phyloP scores from a whole-genome alignment of 2,797 vertebrate genomes.

The Coendou prehensilis region DNA sequence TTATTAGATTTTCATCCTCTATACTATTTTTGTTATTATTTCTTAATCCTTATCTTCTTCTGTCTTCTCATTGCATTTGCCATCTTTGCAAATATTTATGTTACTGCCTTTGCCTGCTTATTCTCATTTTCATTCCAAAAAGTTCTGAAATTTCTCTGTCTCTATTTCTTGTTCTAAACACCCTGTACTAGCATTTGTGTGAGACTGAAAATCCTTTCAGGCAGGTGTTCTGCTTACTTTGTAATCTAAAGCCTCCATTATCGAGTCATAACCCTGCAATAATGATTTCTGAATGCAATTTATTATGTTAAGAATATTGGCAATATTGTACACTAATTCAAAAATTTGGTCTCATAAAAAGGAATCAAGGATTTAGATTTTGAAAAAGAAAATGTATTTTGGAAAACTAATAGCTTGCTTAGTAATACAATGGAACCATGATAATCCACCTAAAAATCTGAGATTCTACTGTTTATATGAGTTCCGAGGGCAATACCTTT shows the following conservation, averaged over 20 bases:
- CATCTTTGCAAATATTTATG: not conserved
- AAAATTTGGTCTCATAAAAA: not conserved
- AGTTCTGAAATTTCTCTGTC: constrained; percentile 42
- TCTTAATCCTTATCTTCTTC: constrained; percentile 34
- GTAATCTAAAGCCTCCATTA: constrained; percentile 12
- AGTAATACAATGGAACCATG: not conserved
- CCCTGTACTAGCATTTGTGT: not conserved
- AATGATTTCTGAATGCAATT: not conserved
- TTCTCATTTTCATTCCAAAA: not conserved
- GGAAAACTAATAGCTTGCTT: not conserved
- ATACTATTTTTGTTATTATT: constrained; percentile 59
- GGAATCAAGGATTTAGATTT: constrained; percentile 35
- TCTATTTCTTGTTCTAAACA: not conserved
- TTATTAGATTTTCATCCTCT: constrained; percentile 66
- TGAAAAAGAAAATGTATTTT: constrained; percentile 43
- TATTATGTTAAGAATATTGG: not conserved
- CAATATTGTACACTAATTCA: not conserved
- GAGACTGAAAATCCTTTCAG: constrained; percentile 13
- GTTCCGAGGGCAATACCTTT: not conserved
- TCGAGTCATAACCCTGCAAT: not conserved
- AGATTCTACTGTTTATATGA: not conserved
- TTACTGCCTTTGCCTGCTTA: not conserved
- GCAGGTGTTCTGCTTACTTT: constrained; percentile 21
- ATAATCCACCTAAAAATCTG: not conserved
- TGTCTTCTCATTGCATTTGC: constrained; percentile 30